Evolutionary conservation across 2,113 vertebrate species (phyloP).

Genomic region (Rhegmatorhina hoffmannsi): DNA sequence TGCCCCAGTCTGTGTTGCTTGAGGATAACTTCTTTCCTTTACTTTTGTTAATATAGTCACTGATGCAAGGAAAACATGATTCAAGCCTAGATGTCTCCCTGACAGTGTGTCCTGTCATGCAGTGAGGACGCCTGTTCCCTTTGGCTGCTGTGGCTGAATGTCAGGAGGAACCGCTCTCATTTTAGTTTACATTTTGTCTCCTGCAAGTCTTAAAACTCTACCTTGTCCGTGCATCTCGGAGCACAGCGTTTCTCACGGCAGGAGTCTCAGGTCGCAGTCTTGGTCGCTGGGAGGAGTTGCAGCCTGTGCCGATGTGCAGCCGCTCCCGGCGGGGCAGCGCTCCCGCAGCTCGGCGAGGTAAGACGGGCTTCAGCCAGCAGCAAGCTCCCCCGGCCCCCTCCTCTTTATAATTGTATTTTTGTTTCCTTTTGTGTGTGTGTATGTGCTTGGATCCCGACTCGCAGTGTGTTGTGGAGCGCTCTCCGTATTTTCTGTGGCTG

Average conservation of each 20-base stretch:
- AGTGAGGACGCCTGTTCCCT: accelerated
- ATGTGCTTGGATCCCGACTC: neutral
- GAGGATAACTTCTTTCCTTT: neutral
- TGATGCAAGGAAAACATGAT: neutral
- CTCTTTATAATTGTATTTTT: accelerated
- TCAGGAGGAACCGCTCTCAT: neutral
- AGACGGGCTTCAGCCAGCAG: neutral
- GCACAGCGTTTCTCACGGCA: accelerated
- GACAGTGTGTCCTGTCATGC: accelerated
- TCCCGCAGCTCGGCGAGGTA: neutral
- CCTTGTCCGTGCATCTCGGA: accelerated
- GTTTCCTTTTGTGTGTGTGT: too few relatives aligned
- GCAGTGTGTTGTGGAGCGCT: accelerated
- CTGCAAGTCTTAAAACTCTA: neutral
- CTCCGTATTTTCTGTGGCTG: neutral
- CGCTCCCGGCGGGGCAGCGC: neutral
- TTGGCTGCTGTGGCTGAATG: accelerated
- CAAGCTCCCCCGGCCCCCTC: neutral
- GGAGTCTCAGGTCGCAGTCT: neutral
- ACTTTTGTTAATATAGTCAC: accelerated
- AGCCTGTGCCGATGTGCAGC: neutral
- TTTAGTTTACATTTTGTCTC: neutral
- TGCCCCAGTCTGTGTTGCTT: neutral
- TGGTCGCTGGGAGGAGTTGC: neutral
- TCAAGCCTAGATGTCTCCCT: neutral